Conservation (phyloP, 1,140 invertebrate species). For the Drosophila lowei region DNA sequence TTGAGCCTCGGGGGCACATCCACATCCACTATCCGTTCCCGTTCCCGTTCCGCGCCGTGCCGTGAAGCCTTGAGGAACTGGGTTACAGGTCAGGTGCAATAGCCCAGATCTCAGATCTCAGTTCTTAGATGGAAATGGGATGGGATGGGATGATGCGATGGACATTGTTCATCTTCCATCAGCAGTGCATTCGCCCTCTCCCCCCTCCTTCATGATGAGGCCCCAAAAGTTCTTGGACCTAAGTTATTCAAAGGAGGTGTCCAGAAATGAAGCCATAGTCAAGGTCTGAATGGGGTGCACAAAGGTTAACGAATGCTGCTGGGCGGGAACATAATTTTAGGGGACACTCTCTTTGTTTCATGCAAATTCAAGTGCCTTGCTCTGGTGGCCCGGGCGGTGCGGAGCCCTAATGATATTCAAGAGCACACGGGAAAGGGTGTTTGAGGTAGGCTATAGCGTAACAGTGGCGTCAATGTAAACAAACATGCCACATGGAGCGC, state of each 20-base stretch:
- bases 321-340: constrained; percentile 13
- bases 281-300: constrained; percentile 18
- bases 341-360: constrained; percentile 59
- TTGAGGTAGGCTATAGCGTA: constrained; percentile 15
- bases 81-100: constrained; percentile 47
- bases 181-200: constrained; percentile 50
- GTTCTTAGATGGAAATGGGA: not conserved
- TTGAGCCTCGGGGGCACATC: constrained; percentile 21
- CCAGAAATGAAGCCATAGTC: constrained; percentile 71
- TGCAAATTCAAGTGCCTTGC: constrained; percentile 74
- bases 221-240: constrained; percentile 27
- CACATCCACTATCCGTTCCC: constrained; percentile 6
- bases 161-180: constrained; percentile 63
- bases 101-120: constrained; percentile 17
- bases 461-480: constrained; percentile 74
- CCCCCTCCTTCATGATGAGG: constrained; percentile 17
- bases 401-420: constrained; percentile 69
- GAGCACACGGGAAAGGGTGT: constrained; percentile 1
- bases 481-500: constrained; percentile 73
- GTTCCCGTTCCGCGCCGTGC: no score
- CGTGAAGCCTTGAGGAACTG: constrained; percentile 27
- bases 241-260: constrained; percentile 58
- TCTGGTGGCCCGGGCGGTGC: constrained; percentile 2
- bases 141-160: constrained; percentile 23
- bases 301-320: not conserved